Percentiles rank a stretch among this genome's conserved stretches.
Conservation (phyloP, 2,113 vertebrate species). For the Benitochromis conjunctus region DNA sequence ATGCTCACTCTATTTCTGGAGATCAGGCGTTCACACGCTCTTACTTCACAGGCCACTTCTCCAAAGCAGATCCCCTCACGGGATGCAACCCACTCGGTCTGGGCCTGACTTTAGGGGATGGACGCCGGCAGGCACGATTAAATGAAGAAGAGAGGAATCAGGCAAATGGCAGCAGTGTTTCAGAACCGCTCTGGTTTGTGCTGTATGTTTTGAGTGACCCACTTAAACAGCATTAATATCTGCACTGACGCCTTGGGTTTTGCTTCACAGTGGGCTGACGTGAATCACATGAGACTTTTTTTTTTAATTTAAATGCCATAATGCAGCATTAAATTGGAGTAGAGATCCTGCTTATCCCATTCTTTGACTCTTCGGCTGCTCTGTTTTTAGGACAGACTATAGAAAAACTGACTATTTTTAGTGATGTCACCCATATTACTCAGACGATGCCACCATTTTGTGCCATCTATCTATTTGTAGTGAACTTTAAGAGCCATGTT, state of each 20-base stretch:
- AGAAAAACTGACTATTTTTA: not conserved
- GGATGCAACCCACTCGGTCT: not conserved
- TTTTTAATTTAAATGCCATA: rapidly evolving
- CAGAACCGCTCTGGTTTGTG: not conserved
- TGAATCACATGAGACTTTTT: not conserved
- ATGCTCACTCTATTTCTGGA: not conserved
- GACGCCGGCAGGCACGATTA: slow-evolving; percentile 29
- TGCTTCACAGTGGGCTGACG: not conserved
- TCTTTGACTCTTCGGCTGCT: not conserved
- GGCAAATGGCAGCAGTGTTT: not conserved
- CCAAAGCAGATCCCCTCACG: slow-evolving; percentile 3
- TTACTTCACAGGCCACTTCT: not conserved
- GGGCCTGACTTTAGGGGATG: slow-evolving; percentile 23
- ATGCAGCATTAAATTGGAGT: not conserved
- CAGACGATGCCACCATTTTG: not conserved
- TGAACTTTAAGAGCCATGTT: not conserved
- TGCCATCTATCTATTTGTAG: not conserved
- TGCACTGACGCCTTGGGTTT: not conserved
- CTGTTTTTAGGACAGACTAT: not conserved
- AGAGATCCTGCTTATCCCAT: not conserved
- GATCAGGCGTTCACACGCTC: not conserved
- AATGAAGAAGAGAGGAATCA: slow-evolving; percentile 26
- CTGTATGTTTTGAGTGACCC: slow-evolving; percentile 21
- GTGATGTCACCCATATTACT: not conserved
- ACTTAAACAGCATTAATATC: slow-evolving; percentile 35